These are phyloP conservation scores for Andricus grossulariae DNA, from an alignment of 1,140 invertebrate species.

Conservation along the genomic window DNA sequence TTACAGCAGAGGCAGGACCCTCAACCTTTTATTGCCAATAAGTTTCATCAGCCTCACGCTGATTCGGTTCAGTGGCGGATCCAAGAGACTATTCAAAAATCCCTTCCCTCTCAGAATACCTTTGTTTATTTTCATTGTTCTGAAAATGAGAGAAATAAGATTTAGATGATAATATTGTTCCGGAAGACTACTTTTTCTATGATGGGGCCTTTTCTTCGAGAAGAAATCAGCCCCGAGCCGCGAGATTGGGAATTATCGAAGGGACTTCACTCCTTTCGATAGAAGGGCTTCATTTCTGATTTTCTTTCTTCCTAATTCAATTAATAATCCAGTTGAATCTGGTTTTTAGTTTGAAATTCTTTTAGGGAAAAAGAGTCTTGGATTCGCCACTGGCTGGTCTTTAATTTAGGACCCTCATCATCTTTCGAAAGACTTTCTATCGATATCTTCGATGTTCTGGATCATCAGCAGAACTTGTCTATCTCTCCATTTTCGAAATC, in stretches of 20 bases:
- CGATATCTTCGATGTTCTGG: constrained; percentile 10
- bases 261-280: constrained; percentile 22
- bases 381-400: constrained; percentile 31
- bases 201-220: neutral
- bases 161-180: too few relatives aligned
- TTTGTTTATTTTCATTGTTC: neutral
- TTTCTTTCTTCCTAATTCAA: neutral
- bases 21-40: constrained; percentile 18
- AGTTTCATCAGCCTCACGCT: neutral
- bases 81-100: neutral
- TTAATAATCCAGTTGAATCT: neutral
- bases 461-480: neutral
- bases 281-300: neutral
- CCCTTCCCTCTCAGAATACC: neutral
- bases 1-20: constrained; percentile 1
- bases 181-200: too few relatives aligned
- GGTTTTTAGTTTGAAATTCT: constrained; percentile 3
- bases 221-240: neutral
- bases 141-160: too few relatives aligned
- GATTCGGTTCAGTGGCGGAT: constrained; percentile 12
- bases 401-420: neutral
- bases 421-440: constrained; percentile 10
- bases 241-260: neutral
- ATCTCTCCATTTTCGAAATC: neutral
- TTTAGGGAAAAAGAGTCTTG: constrained; percentile 18